Evolutionary conservation across 2,113 vertebrate genomes (phyloP).

Genomic region (Odobenus rosmarus): DNA sequence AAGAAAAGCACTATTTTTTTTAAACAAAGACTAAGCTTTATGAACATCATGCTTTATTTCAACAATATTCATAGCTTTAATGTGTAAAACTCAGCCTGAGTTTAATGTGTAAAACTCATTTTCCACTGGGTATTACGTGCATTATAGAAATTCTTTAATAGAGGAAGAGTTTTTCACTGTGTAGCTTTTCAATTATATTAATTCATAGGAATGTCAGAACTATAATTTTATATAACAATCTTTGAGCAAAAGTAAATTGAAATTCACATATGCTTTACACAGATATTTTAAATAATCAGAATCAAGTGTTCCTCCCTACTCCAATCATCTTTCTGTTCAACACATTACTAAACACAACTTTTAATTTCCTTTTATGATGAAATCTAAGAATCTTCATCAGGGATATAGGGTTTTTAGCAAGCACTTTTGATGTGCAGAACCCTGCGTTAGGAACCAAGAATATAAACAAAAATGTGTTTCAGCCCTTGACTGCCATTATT

Average conservation of each 20-base stretch:
- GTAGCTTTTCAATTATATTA: neutral
- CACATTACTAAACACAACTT: neutral
- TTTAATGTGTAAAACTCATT: neutral
- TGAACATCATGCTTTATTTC: constrained; percentile 24
- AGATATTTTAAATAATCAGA: neutral
- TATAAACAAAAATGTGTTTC: neutral
- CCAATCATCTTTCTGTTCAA: neutral
- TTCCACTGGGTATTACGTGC: neutral
- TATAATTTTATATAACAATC: neutral
- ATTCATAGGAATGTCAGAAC: constrained; percentile 10
- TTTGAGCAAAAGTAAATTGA: neutral
- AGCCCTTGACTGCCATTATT: neutral
- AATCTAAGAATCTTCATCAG: neutral
- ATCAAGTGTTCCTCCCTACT: neutral
- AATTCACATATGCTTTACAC: neutral
- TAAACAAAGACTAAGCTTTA: neutral
- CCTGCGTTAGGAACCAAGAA: neutral
- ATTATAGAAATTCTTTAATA: neutral
- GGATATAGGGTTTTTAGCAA: neutral
- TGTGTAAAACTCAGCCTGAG: neutral
- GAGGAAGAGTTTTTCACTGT: neutral
- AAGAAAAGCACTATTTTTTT: neutral
- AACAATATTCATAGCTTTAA: neutral
- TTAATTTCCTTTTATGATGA: neutral
- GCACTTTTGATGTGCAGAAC: neutral